Base-by-base conservation (phyloP, 2,797 vertebrate species). In the Chaetophractus vellerosus region DNA sequence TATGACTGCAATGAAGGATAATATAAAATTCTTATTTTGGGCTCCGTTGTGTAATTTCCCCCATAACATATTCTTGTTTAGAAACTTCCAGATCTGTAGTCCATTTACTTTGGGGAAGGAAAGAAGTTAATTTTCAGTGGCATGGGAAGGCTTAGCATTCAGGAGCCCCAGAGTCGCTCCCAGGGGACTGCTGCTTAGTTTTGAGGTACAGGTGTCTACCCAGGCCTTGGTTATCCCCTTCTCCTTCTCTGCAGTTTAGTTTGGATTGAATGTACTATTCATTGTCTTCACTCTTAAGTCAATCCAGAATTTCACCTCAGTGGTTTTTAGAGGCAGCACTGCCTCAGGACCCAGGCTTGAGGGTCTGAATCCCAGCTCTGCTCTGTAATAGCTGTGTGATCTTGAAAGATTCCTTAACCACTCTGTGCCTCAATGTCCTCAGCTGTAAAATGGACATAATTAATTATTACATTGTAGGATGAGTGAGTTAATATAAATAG, bases 401-500 rank as follows among this genome's bases (percentile, higher is more conserved):
- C 31, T 68, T 66, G 31, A 61, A 85, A 90, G 52, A 0, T 55
- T 86, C 61, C 66, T 81, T 66, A 82, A 36, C 68, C 9, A 57
- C 74, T 89, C 19, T 76, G 68, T 87, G 26, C 68, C 31, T 85
- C 59, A 5, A 26, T 80, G 57, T 94, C 75, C 66, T 52, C 66
- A 87, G 31, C 74, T 78, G 1, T 45, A 86, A 88, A 82, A 75
- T 66, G 33, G 52, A 81, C 10, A 82, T 78, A 74, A 41, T 61
- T 38, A 19, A 26, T 91, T 85, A 28, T 38, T 45, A 85, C n/a
- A 66, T 93, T 11, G 45, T 21, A 66, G 28, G 4, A 63, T 76
- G 63, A 71, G 31, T 76, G 64, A 91, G 33, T 86, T 79, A 41
- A 80, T 33, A 57, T 33, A 82, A 88, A 69, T 87, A 90, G 87